These are phyloP conservation scores for Gonocerus acuteangulatus DNA, from an alignment of 2,888 invertebrate species.

Conservation along the genomic window DNA sequence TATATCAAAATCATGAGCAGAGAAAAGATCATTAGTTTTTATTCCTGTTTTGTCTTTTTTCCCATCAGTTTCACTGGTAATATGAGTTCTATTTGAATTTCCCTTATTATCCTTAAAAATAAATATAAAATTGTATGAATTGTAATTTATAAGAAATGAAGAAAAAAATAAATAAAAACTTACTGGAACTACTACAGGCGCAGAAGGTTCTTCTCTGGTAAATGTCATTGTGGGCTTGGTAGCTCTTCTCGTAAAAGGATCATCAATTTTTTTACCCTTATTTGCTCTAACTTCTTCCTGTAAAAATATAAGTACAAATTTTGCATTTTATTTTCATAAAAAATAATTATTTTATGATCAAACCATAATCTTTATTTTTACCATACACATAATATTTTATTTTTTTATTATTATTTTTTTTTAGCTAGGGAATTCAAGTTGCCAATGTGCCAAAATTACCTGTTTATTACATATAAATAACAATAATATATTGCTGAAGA, in stretches of 20 bases:
- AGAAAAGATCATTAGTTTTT: constrained; percentile 48
- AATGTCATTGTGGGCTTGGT: constrained; percentile 84
- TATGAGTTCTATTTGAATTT: background rate
- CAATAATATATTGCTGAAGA: too few relatives aligned
- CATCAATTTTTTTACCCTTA: constrained; percentile 68
- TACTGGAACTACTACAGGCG: background rate
- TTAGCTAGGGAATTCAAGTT: background rate
- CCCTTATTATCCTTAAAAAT: background rate
- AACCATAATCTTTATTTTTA: too few relatives aligned
- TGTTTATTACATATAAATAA: too few relatives aligned
- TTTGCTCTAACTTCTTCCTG: constrained; percentile 58
- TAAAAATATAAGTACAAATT: constrained; percentile 35
- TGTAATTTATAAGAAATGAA: background rate
- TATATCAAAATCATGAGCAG: constrained; percentile 87
- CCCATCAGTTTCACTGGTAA: constrained; percentile 9
- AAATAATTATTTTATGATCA: too few relatives aligned
- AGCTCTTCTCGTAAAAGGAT: constrained; percentile 83
- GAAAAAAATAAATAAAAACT: background rate
- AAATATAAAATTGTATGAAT: background rate
- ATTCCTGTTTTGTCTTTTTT: constrained; percentile 14
- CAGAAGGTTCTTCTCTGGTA: constrained; percentile 43
- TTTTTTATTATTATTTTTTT: background rate
- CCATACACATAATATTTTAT: too few relatives aligned
- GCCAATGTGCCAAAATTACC: background rate
- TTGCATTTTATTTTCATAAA: too few relatives aligned